Base-by-base conservation (phyloP, 2,888 invertebrate species). In the Nomada ruficornis region DNA sequence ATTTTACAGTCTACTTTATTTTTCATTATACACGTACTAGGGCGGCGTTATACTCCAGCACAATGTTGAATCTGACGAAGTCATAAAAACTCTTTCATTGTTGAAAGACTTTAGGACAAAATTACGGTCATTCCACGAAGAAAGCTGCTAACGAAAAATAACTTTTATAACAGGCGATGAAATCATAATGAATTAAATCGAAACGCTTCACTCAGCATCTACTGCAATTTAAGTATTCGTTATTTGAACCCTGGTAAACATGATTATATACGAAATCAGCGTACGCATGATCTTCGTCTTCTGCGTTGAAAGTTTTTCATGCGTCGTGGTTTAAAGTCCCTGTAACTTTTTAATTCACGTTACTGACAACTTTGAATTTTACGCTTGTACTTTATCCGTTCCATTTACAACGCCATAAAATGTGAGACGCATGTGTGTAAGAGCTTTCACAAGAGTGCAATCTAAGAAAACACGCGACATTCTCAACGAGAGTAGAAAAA, bases 1-100 rank as follows among this genome's bases (percentile, higher is more conserved):
- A 60, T 47, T 74, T 60, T 65, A 74, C 42, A 10, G 44, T 44
- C 54, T 65, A 65, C 57, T 62, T 62, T 67, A 67, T 77, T 23
- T 29, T 23, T 42, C 44, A 10, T 60, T 26, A 18, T n/a, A 26
- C 50, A 10, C 42, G 60, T 65, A 54, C 10, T n/a, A 44, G 23
- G 42, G 73, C 13, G 7, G 11, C 18, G 57, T 59, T 50, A 64
- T 18, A 36, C 42, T 15, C 18, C 29, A 2, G 64, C 29, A 42
- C 13, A 73, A 74, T 15, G 60, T 65, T 18, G 54, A 67, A 54
- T 36, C 36, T 54, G 65, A 36, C 55, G 20, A 57, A 77, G 52
- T 29, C 23, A 18, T 77, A 77, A 77, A 74, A 77, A 44, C 36
- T 67, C 29, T 54, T 67, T 29, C 44, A 44, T 26, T 47, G 15